Percentiles rank a stretch among this genome's conserved stretches.
These are phyloP conservation scores for Eulemur rubriventer DNA, from an alignment of 2,797 vertebrate genomes.

Conservation along the genomic window DNA sequence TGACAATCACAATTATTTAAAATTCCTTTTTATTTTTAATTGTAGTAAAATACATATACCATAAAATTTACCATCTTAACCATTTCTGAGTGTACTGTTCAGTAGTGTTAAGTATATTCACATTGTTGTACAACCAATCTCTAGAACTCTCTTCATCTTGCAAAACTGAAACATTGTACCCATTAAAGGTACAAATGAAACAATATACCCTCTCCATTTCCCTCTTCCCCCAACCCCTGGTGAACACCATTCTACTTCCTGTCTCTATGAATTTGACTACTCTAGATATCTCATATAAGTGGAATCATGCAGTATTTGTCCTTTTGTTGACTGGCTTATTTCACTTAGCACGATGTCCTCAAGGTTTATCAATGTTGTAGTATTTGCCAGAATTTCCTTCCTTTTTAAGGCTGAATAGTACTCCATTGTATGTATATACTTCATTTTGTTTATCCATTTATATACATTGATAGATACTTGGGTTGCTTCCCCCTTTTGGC, in stretches of 20 bases:
- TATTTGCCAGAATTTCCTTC: not conserved
- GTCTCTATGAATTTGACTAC: too few relatives aligned
- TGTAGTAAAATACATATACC: too few relatives aligned
- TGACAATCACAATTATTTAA: not conserved
- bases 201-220: too few relatives aligned
- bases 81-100: too few relatives aligned
- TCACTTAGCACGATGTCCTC: not conserved
- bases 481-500: not conserved
- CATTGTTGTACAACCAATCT: too few relatives aligned
- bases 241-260: too few relatives aligned
- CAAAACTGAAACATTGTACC: not conserved
- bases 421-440: not conserved
- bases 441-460: not conserved
- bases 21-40: not conserved
- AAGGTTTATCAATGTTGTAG: not conserved
- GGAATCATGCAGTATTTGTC: not conserved
- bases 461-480: not conserved
- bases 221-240: too few relatives aligned
- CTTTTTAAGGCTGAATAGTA: slow-evolving; percentile 3
- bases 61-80: too few relatives aligned
- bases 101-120: too few relatives aligned
- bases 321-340: not conserved
- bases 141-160: too few relatives aligned
- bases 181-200: not conserved
- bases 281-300: not conserved